phyloP scores from a whole-genome alignment of 2,113 vertebrate species.

The Salvelinus fontinalis region DNA sequence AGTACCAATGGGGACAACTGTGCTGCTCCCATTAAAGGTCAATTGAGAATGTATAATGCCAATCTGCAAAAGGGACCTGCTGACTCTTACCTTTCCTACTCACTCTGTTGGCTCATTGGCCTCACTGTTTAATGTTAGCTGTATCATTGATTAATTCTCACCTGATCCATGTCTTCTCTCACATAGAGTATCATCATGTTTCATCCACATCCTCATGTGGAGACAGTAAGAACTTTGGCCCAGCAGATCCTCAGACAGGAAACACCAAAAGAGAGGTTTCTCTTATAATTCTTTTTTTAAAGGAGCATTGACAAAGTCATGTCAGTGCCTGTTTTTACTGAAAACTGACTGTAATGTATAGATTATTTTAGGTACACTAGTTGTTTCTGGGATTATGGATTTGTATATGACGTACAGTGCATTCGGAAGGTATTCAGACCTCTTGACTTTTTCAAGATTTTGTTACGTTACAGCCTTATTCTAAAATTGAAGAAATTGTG shows the following conservation, averaged over 20 bases:
- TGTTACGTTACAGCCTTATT: too few species aligned
- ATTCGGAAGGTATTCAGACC: too few species aligned
- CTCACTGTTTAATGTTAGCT: neutral
- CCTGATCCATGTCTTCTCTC: neutral
- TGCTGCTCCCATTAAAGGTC: neutral
- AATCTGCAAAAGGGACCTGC: too few species aligned
- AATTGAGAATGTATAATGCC: too few species aligned
- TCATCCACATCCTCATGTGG: neutral
- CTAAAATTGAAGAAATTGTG: too few species aligned
- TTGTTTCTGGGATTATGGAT: neutral
- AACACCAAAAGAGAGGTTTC: constrained; percentile 20
- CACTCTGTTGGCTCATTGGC: neutral
- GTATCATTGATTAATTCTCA: neutral
- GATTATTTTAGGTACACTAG: neutral
- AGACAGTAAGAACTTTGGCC: neutral
- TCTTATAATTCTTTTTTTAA: neutral
- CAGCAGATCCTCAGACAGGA: neutral
- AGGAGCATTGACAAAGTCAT: neutral
- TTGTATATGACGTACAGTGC: too few species aligned
- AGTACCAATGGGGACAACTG: neutral
- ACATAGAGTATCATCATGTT: constrained; percentile 10
- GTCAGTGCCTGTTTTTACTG: neutral
- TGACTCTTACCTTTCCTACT: neutral
- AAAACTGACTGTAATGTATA: neutral
- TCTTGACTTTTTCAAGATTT: too few species aligned